Conservation (phyloP, 2,888 invertebrate species). For the Gymnoscelis rufifasciata region DNA sequence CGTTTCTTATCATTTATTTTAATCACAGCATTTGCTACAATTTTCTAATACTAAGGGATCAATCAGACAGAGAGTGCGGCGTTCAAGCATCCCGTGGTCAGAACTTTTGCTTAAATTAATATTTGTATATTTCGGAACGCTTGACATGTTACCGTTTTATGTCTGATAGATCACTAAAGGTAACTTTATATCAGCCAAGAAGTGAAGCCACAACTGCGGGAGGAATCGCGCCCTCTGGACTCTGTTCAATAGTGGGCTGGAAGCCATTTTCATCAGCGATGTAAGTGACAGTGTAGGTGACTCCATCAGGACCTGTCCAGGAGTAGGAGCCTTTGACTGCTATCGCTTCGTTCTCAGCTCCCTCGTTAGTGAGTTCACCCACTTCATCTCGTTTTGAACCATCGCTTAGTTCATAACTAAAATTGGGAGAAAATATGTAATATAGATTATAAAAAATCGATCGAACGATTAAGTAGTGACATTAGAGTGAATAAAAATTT, state of each 20-base stretch:
- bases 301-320: conserved; percentile 71
- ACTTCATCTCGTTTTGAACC: conserved; percentile 70
- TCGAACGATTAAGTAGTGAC: too few species aligned
- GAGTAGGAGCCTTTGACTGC: conserved; percentile 71
- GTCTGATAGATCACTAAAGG: too few species aligned
- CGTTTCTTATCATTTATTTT: neutral
- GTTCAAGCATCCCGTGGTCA: too few species aligned
- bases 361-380: conserved; percentile 72
- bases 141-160: too few species aligned
- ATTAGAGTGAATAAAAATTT: too few species aligned
- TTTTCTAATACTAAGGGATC: too few species aligned
- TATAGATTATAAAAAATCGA: too few species aligned
- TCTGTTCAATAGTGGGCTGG: conserved; percentile 64
- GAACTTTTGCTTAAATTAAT: too few species aligned
- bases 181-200: conserved; percentile 48
- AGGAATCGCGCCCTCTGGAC: conserved; percentile 48
- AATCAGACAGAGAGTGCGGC: too few species aligned
- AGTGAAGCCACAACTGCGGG: conserved; percentile 54
- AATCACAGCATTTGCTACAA: conserved; percentile 1
- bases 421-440: neutral
- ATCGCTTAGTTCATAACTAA: conserved; percentile 75
- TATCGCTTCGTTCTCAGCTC: conserved; percentile 73
- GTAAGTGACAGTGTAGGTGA: conserved; percentile 70
- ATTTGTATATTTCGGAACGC: too few species aligned
- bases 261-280: conserved; percentile 79